Conservation (phyloP, 2,888 invertebrate genomes). For the Mechanitis mazaeus region DNA sequence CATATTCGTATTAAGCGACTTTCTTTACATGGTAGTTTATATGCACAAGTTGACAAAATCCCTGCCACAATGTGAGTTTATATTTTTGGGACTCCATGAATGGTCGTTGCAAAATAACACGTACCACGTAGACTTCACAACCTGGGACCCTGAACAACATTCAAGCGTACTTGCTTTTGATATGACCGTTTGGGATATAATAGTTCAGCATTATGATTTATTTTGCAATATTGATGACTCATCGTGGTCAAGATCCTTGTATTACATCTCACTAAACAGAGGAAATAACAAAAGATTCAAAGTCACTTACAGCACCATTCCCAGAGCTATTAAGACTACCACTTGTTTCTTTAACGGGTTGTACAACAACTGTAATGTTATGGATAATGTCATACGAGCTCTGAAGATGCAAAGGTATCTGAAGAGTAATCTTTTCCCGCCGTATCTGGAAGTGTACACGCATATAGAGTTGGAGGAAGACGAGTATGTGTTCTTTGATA, state of each 20-base stretch:
- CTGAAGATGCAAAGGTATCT: conserved; percentile 33
- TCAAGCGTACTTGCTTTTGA: conserved; percentile 48
- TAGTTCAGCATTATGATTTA: conserved; percentile 48
- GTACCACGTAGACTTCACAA: conserved; percentile 36
- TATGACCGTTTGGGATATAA: conserved; percentile 44
- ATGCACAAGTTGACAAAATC: conserved; percentile 43
- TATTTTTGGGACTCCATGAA: conserved; percentile 38
- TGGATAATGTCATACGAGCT: conserved; percentile 33
- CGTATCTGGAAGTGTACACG: conserved; percentile 41
- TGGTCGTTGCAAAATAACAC: conserved; percentile 25
- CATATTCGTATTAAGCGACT: conserved; percentile 46
- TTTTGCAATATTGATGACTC: conserved; percentile 50
- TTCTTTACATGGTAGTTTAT: conserved; percentile 44
- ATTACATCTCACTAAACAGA: conserved; percentile 44
- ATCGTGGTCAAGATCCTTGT: conserved; percentile 49
- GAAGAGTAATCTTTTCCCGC: conserved; percentile 37
- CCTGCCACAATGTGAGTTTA: conserved; percentile 42
- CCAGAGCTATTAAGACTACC: conserved; percentile 41
- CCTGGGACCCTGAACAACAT: conserved; percentile 43
- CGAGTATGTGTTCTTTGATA: conserved; percentile 40
- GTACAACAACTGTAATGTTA: conserved; percentile 32
- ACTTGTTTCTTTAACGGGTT: conserved; percentile 25
- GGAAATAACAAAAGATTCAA: conserved; percentile 42
- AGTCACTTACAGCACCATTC: conserved; percentile 41
- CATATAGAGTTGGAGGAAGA: conserved; percentile 42